Evolutionary conservation across 2,113 vertebrate species (phyloP), one percentile per base, ranked within the genome.

Genomic region (Rhineura floridana): DNA sequence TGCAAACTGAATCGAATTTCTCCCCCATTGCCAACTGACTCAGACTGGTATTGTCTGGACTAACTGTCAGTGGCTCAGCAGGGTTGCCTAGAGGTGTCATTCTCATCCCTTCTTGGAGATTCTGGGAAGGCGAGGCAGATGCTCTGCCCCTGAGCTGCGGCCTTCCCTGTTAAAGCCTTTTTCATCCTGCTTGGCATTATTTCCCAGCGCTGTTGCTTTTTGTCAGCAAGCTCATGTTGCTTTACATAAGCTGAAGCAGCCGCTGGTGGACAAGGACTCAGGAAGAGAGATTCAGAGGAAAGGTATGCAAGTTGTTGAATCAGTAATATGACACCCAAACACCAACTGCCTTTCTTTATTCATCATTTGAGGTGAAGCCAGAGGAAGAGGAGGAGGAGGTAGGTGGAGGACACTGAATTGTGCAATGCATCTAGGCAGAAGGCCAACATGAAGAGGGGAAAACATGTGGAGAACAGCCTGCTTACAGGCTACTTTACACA

Each of bases 351-450:
- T 94, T 88, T 91, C 91, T 90, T 94, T 91, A 94, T 94, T 95
- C 92, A 89, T 87, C 75, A 89, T 79, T 91, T 89, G 89, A 94
- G 90, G 94, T 94, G 70, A 86, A 90, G 90, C 28, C 48, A 15
- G 85, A 72, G 39, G 87, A 84, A 94, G 84, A 94, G 62, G 67
- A 92, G 93, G 88, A 86, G 90, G 91, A 94, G 94, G 91, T 89
- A 85, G 87, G 69, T 82, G 86, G 82, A 94, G 90, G 92, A 91
- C 86, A 92, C 92, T 85, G 90, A 93, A 95, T 97, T 97, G 97
- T 96, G 96, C 96, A 97, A 97, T 96, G 94, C 79, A 8, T 90
- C 90, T 94, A 93, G 97, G 96, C 97, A 97, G 96, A 93, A 62
- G 86, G 96, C 96, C 97, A 95, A 88, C 91, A 94, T 81, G 93